A percentile compares a stretch with the other conserved stretches of the same genome.
Evolutionary conservation across 2,113 vertebrate genomes (phyloP).

Genomic region (Hirundichthys speculiger): DNA sequence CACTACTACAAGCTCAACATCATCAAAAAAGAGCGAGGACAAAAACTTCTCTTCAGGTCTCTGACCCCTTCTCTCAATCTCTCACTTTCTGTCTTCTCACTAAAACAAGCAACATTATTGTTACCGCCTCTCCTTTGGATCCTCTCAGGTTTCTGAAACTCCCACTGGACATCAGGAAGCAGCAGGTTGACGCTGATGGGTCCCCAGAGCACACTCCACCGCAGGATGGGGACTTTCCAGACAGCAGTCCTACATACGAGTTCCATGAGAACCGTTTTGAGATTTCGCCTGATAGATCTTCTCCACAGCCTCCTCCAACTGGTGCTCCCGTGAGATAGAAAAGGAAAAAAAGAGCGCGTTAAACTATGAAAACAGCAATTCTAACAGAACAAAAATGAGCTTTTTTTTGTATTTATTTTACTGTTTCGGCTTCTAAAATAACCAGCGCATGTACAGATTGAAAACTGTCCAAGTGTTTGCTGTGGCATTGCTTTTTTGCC

Average conservation of each 20-base stretch:
- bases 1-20: slow-evolving; percentile 97
- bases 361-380: not conserved
- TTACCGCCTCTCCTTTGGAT: not conserved
- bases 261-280: slow-evolving; percentile 76
- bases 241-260: slow-evolving; percentile 62
- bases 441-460: slow-evolving; percentile 7
- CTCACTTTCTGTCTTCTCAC: not conserved
- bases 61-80: not conserved
- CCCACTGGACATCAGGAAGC: slow-evolving; percentile 78
- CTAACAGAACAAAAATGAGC: not conserved
- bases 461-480: slow-evolving; percentile 1
- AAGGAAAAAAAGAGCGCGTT: not conserved
- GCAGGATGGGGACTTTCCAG: slow-evolving; percentile 59
- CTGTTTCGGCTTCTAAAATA: slow-evolving; percentile 14
- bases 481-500: not conserved
- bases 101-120: not conserved
- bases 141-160: slow-evolving; percentile 87
- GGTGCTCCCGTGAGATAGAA: slow-evolving; percentile 37
- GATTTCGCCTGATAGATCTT: slow-evolving; percentile 72
- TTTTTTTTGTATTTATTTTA: not conserved
- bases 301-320: slow-evolving; percentile 49
- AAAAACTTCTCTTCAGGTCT: slow-evolving; percentile 92
- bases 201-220: slow-evolving; percentile 59
- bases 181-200: slow-evolving; percentile 68
- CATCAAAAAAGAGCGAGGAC: slow-evolving; percentile 90